Conservation (phyloP, 2,888 invertebrate species). For the Drosophila niveifrons region DNA sequence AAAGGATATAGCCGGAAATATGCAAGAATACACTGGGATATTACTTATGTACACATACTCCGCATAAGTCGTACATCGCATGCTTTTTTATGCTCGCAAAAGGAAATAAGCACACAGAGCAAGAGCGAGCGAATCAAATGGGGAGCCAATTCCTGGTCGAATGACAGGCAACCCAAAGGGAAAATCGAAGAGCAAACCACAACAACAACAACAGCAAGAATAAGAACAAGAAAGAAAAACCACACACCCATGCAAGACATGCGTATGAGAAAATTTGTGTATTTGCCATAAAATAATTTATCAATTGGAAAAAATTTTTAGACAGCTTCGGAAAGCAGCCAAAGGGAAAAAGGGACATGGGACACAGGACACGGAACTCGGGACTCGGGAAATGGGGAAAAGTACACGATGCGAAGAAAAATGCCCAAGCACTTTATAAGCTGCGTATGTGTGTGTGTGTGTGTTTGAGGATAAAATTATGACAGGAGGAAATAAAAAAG, state of each 20-base stretch:
- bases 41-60: constrained; percentile 60
- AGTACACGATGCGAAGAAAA: constrained; percentile 60
- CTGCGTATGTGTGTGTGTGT: constrained; percentile 48
- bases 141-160: constrained; percentile 38
- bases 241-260: constrained; percentile 28
- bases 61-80: constrained; percentile 17
- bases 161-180: constrained; percentile 35
- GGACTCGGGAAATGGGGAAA: constrained; percentile 3
- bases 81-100: constrained; percentile 46
- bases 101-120: constrained; percentile 58
- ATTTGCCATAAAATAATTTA: constrained; percentile 82
- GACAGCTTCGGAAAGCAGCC: constrained; percentile 43
- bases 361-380: not conserved
- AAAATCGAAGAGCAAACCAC: constrained; percentile 55
- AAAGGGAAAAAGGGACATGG: constrained; percentile 14
- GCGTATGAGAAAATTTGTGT: constrained; percentile 78
- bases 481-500: constrained; percentile 82
- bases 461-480: constrained; percentile 80
- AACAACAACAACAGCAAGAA: constrained; percentile 47
- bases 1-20: constrained; percentile 65
- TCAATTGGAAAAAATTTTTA: constrained; percentile 77
- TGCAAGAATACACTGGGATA: constrained; percentile 70
- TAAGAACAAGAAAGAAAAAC: constrained; percentile 15
- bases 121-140: not conserved
- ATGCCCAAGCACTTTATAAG: constrained; percentile 66